phyloP scores from a whole-genome alignment of 2,888 invertebrate species.

The Tortrix viridana region DNA sequence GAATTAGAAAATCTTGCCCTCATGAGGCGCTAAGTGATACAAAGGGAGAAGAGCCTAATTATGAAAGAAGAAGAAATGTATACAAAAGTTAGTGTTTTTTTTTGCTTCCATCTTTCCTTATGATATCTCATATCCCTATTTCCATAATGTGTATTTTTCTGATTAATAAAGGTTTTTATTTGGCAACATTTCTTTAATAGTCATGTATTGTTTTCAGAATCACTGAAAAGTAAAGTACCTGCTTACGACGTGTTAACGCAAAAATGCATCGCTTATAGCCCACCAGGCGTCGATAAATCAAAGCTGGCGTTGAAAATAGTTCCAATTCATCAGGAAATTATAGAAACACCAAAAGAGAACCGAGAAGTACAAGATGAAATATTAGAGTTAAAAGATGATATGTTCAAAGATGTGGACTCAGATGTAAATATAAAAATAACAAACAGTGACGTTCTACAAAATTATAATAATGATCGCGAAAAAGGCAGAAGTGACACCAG shows the following conservation, averaged over 20 bases:
- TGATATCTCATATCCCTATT: too few species aligned
- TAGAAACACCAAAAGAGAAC: conserved; percentile 28
- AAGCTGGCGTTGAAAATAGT: conserved; percentile 43
- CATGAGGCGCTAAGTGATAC: too few species aligned
- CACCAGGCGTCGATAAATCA: conserved; percentile 47
- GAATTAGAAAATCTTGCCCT: too few species aligned
- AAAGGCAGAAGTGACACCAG: not conserved
- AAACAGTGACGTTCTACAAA: conserved; percentile 34
- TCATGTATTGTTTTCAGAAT: conserved; percentile 17
- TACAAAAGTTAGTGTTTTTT: too few species aligned
- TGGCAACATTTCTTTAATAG: not conserved
- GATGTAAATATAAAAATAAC: conserved; percentile 46
- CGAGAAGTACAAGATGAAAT: conserved; percentile 21
- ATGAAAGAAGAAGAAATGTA: too few species aligned
- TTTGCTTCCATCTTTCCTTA: too few species aligned
- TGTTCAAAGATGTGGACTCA: conserved; percentile 50
- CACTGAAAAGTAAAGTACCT: conserved; percentile 20
- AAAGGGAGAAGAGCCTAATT: too few species aligned
- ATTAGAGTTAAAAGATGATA: conserved; percentile 39
- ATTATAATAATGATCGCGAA: not conserved
- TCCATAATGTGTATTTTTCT: too few species aligned
- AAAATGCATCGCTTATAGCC: conserved; percentile 50
- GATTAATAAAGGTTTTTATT: too few species aligned
- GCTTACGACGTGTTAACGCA: conserved; percentile 40
- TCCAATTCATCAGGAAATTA: conserved; percentile 31